Conservation (phyloP, 2,113 vertebrate species). For the Myotis brandtii region DNA sequence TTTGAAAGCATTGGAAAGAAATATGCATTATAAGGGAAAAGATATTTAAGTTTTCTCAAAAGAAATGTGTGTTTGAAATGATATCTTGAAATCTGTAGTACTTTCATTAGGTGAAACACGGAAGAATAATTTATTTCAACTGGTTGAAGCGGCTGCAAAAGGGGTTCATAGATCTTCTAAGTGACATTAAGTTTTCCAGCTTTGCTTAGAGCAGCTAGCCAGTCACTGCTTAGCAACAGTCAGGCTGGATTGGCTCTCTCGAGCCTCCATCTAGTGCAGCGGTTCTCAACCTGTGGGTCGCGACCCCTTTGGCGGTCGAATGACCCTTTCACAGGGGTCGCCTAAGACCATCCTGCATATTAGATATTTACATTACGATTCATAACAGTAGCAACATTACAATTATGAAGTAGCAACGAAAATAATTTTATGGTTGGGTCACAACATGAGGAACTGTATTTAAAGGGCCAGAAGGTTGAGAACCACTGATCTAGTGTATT, state of each 20-base stretch:
- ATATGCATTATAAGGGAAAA: no score
- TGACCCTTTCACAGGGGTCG: no score
- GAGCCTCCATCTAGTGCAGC: neutral
- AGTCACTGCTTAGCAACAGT: rapidly evolving
- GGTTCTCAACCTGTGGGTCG: no score
- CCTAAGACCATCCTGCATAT: no score
- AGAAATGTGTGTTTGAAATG: neutral
- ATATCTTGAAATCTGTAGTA: neutral
- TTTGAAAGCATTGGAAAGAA: neutral
- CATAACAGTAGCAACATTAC: no score
- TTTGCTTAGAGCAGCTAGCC: neutral
- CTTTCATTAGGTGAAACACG: neutral
- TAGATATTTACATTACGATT: no score
- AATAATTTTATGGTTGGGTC: no score
- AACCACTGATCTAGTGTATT: neutral
- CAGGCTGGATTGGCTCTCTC: neutral
- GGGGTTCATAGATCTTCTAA: neutral
- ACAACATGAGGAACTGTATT: no score
- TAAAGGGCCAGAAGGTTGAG: no score
- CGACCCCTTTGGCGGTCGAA: no score
- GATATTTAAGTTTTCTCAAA: neutral
- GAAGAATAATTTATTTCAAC: neutral
- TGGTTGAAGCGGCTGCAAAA: neutral
- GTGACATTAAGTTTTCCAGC: neutral
- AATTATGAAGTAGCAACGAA: no score